phyloP scores from a whole-genome alignment of 2,797 vertebrate genomes.

The Crypturellus tataupa region DNA sequence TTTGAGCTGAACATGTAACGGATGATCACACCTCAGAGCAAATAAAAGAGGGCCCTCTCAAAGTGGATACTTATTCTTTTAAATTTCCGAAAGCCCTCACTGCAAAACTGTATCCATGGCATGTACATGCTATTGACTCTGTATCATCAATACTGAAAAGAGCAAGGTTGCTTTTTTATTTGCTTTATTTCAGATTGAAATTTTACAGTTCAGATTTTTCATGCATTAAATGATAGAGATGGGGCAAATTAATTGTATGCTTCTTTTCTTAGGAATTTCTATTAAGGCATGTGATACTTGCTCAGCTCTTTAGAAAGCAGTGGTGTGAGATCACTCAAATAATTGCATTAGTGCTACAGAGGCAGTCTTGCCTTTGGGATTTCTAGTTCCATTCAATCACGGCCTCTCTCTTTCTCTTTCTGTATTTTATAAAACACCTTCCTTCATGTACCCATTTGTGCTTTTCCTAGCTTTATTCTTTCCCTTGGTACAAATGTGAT shows the following conservation, averaged over 20 bases:
- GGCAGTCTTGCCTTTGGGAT: constrained; percentile 45
- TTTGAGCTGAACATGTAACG: background rate
- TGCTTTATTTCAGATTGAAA: background rate
- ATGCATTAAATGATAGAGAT: background rate
- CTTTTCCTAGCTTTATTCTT: background rate
- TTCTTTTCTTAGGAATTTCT: constrained; percentile 28
- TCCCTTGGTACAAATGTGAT: background rate
- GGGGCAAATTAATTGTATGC: constrained; percentile 55
- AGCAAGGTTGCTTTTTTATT: fast-evolving
- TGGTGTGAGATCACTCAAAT: constrained; percentile 18
- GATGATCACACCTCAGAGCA: background rate
- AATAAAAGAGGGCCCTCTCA: background rate
- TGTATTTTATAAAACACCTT: constrained; percentile 58
- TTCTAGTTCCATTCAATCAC: constrained; percentile 53
- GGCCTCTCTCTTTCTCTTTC: background rate
- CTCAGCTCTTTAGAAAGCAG: constrained; percentile 63
- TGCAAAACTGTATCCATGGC: background rate
- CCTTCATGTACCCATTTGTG: constrained; percentile 1
- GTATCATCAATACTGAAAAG: background rate
- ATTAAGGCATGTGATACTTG: constrained; percentile 33
- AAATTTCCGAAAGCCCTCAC: background rate
- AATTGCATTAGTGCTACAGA: constrained; percentile 47
- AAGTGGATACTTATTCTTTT: background rate
- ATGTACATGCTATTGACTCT: background rate
- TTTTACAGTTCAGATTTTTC: constrained; percentile 28